Evolutionary conservation across 2,888 invertebrate genomes (phyloP).

Genomic region (Harpalus rufipes): DNA sequence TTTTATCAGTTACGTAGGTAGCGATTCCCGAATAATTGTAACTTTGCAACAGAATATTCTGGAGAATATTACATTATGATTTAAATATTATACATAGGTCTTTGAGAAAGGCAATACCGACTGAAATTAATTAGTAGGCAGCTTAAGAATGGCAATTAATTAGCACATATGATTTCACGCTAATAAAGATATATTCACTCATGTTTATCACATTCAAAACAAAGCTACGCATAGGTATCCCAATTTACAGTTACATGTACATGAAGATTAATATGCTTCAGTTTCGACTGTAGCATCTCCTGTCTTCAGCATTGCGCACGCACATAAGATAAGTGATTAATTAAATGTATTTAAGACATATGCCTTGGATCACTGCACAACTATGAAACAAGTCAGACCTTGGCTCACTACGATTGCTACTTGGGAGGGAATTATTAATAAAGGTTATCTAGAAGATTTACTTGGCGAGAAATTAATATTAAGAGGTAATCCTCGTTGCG

Average conservation of each 20-base stretch:
- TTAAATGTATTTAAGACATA: conserved; percentile 58
- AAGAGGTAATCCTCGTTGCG: conserved; percentile 26
- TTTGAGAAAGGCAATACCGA: background rate
- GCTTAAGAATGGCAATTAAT: background rate
- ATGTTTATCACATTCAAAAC: conserved; percentile 1
- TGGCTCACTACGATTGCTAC: conserved; percentile 37
- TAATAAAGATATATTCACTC: conserved; percentile 21
- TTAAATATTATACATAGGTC: no score
- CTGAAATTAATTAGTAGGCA: background rate
- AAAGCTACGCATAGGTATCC: background rate
- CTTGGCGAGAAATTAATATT: conserved; percentile 50
- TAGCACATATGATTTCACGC: background rate
- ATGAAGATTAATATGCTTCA: conserved; percentile 52
- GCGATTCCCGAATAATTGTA: no score
- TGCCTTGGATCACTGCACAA: conserved; percentile 47
- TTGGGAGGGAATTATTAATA: conserved; percentile 55
- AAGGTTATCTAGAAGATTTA: conserved; percentile 49
- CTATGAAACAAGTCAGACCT: conserved; percentile 32
- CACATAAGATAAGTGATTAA: conserved; percentile 58
- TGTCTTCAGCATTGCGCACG: background rate
- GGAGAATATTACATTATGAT: no score
- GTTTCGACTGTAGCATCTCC: background rate
- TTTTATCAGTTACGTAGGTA: no score
- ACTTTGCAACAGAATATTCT: no score
- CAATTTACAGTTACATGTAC: conserved; percentile 25